Percentiles rank a stretch among this genome's conserved stretches.
Conservation (phyloP, 2,113 vertebrate species). For the Dicerorhinus sumatrensis region DNA sequence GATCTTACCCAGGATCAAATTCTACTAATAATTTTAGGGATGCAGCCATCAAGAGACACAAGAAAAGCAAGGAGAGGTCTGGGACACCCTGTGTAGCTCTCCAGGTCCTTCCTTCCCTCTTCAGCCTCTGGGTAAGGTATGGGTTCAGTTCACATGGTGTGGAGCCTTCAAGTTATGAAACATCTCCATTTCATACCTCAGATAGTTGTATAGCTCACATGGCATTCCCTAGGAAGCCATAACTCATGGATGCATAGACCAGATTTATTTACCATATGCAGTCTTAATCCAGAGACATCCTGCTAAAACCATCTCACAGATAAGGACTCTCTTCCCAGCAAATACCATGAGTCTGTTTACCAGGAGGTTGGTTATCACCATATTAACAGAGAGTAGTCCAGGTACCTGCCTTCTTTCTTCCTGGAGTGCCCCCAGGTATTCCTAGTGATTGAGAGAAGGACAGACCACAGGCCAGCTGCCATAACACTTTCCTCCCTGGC, state of each 20-base stretch:
- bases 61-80: background rate
- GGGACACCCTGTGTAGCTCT: rapidly evolving
- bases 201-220: rapidly evolving
- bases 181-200: background rate
- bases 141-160: rapidly evolving
- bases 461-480: background rate
- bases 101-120: background rate
- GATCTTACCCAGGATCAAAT: background rate
- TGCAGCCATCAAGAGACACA: no score
- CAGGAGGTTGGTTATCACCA: background rate
- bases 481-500: background rate
- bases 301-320: background rate
- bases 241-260: background rate
- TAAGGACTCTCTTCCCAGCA: background rate
- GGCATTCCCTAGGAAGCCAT: background rate
- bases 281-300: background rate
- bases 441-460: background rate
- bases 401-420: background rate
- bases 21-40: background rate
- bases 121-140: rapidly evolving
- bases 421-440: background rate
- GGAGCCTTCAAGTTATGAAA: no score
- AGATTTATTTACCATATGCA: background rate
- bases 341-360: no score
- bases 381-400: background rate